A percentile compares a stretch with the other conserved stretches of the same genome.
Conservation (phyloP, 2,888 invertebrate genomes). For the Syritta pipiens region DNA sequence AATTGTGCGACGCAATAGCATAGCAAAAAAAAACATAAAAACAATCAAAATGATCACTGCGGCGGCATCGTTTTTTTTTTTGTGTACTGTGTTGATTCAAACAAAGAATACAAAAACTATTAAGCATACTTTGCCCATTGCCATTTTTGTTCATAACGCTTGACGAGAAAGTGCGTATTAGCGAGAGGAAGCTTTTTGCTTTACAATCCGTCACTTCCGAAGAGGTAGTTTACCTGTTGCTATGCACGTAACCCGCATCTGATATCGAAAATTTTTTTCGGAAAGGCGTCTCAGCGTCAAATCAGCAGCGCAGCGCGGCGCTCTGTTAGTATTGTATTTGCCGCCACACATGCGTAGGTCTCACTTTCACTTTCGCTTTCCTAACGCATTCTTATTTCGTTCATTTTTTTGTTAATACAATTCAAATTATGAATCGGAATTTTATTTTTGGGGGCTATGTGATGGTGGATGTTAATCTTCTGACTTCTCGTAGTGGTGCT, state of each 20-base stretch:
- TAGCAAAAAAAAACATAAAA: not conserved
- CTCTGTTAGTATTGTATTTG: not conserved
- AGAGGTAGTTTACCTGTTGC: conserved; percentile 27
- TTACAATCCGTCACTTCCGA: conserved; percentile 7
- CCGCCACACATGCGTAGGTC: conserved; percentile 41
- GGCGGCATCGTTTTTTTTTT: no score
- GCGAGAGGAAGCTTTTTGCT: not conserved
- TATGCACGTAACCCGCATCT: conserved; percentile 34
- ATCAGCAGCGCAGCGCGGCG: not conserved
- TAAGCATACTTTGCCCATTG: not conserved
- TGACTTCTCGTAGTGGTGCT: not conserved
- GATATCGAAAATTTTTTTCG: conserved; percentile 18
- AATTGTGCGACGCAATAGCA: conserved; percentile 29
- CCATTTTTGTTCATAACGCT: not conserved
- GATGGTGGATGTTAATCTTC: not conserved
- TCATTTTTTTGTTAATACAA: conserved; percentile 8
- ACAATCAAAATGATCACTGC: conserved; percentile 14
- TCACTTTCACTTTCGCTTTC: conserved; percentile 49
- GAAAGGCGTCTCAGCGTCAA: conserved; percentile 14
- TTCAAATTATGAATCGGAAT: conserved; percentile 19
- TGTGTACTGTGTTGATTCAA: no score
- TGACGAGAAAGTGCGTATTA: conserved; percentile 35
- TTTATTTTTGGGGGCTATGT: conserved; percentile 24
- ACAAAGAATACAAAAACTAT: not conserved
- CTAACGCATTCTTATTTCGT: conserved; percentile 39